Base-by-base conservation (phyloP, 2,797 vertebrate species). In the Lutjanus argentimaculatus region DNA sequence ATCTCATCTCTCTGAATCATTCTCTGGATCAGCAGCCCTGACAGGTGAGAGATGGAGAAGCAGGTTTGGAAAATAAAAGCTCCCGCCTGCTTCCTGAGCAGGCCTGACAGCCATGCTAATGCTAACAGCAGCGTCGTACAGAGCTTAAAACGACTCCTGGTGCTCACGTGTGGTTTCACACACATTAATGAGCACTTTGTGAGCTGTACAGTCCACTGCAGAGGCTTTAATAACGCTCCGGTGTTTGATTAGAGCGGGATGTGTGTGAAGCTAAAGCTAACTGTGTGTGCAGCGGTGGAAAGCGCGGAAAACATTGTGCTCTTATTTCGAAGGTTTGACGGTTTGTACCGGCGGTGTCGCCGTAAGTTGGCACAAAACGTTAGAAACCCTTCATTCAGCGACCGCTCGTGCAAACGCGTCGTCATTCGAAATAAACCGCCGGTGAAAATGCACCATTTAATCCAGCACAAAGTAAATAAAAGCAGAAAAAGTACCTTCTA, bases 251-350 rank as follows among this genome's bases (percentile, higher is more conserved):
- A 1, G 13, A 25, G 42, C 0, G 17, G 17, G 1, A 4, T 1
- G 2, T 4, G 8, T 0, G 1, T 0, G 51, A 1, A 6, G 78
- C 67, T 21, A 10, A n/a, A 64, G 79, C 84, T 90, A 87, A 63
- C 75, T 21, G 61, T 70, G 58, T 51, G 56, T 14, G 57, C 65
- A 62, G 56, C 42, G 61, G 67, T 55, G 49, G 87, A 90, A 87
- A 74, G 92, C 90, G 90, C 88, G 83, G 83, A 93, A 93, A 95
- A 94, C 91, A 91, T 82, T 86, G 93, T 92, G 95, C 95, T 96
- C 95, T 96, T 96, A 96, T 96, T 96, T 95, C 95, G 95, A 96
- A 95, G 87, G 90, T 91, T 93, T 84, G 82, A 79, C 84, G 80
- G 71, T 82, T 92, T 66, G 66, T 58, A 42, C 91, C 89, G 87